Conservation (phyloP, 2,797 vertebrate genomes). For the Anguilla anguilla region DNA sequence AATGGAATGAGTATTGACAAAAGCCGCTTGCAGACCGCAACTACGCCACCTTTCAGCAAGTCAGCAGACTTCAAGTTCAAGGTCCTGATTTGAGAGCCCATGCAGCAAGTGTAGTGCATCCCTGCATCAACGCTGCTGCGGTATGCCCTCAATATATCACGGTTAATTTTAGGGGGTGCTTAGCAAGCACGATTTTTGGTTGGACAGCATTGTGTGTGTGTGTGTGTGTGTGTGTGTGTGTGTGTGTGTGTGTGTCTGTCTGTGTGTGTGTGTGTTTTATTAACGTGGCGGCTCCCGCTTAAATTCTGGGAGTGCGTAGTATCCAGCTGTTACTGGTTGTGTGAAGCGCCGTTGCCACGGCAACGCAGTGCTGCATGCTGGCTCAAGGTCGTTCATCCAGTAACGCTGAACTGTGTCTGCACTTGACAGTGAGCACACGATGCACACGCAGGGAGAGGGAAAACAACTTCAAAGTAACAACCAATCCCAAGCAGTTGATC, state of each 20-base stretch:
- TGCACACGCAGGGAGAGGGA: constrained; percentile 32
- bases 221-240: constrained; percentile 10
- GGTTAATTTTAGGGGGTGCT: constrained; percentile 11
- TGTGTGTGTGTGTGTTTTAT: constrained; percentile 40
- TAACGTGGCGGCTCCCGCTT: constrained; percentile 32
- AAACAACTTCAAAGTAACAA: constrained; percentile 37
- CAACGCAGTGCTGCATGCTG: constrained; percentile 70
- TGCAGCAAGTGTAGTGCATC: constrained; percentile 37
- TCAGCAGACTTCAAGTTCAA: constrained; percentile 20
- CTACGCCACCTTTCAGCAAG: too few relatives aligned
- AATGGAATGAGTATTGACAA: constrained; percentile 1
- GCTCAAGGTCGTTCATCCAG: constrained; percentile 78
- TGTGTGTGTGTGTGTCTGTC: background rate
- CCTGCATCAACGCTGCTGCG: constrained; percentile 49
- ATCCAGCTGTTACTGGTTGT: constrained; percentile 41
- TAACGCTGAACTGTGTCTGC: constrained; percentile 35
- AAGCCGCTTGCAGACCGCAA: too few relatives aligned
- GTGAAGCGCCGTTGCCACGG: constrained; percentile 70
- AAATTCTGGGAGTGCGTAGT: constrained; percentile 40
- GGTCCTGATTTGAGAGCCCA: background rate
- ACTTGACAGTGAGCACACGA: constrained; percentile 44
- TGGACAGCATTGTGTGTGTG: background rate
- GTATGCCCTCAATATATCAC: constrained; percentile 40
- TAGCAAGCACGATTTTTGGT: constrained; percentile 9
- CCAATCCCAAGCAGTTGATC: constrained; percentile 28